Evolutionary conservation across 2,888 invertebrate species (phyloP).

Genomic region (Ptilodon capucinus): DNA sequence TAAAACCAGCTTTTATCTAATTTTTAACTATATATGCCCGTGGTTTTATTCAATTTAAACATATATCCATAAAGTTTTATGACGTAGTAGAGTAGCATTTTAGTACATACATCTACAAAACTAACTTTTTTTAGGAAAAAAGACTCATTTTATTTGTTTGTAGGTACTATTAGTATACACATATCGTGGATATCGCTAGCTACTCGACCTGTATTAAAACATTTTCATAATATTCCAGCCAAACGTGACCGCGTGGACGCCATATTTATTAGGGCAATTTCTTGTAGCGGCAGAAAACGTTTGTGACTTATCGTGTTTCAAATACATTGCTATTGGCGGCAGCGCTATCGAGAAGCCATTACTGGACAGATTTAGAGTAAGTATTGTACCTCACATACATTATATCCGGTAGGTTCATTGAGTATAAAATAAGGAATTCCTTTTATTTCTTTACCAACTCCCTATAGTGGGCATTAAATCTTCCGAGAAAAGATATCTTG

Average conservation of each 20-base stretch:
- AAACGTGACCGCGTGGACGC: constrained; percentile 51
- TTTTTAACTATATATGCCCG: too few relatives aligned
- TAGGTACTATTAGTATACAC: too few relatives aligned
- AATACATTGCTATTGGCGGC: constrained; percentile 53
- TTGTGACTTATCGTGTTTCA: constrained; percentile 59
- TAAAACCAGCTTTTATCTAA: too few relatives aligned
- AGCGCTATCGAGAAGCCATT: constrained; percentile 50
- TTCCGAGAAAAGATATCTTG: constrained; percentile 6
- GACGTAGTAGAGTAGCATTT: too few relatives aligned
- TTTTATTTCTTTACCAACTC: constrained; percentile 8
- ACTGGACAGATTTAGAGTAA: constrained; percentile 51
- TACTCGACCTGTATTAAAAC: too few relatives aligned
- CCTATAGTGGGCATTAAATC: constrained; percentile 4
- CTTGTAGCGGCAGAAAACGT: constrained; percentile 47
- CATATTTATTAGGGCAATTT: constrained; percentile 55
- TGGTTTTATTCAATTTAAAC: too few relatives aligned
- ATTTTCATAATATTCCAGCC: constrained; percentile 46
- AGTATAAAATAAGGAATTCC: constrained; percentile 4
- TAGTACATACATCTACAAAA: too few relatives aligned
- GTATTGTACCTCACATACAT: constrained; percentile 28
- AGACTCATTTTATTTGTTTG: too few relatives aligned
- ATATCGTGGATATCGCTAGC: too few relatives aligned
- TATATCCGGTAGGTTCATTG: background rate
- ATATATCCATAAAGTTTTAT: too few relatives aligned
- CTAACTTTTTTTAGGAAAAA: too few relatives aligned